These are phyloP conservation scores for Deilephila porcellus DNA, from an alignment of 2,888 invertebrate species.

Conservation along the genomic window DNA sequence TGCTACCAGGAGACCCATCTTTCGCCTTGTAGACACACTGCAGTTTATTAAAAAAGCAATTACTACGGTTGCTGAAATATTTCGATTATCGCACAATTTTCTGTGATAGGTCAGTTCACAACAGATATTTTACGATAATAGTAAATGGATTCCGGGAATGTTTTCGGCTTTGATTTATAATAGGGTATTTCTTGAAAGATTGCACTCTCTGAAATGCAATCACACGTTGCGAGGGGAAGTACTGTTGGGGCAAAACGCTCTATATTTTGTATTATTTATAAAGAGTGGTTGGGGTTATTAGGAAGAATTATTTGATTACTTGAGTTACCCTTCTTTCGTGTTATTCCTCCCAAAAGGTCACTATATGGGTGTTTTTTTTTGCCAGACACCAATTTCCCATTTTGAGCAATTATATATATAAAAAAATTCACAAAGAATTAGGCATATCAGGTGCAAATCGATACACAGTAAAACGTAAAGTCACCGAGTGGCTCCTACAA, in stretches of 20 bases:
- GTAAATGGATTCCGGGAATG: conserved; percentile 28
- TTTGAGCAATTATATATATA: too few relatives aligned
- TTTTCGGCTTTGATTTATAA: conserved; percentile 35
- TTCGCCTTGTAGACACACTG: too few relatives aligned
- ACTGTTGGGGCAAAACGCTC: conserved; percentile 37
- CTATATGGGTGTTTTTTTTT: too few relatives aligned
- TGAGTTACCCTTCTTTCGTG: too few relatives aligned
- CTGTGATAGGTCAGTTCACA: background rate
- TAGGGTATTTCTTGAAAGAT: conserved; percentile 59
- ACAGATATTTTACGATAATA: conserved; percentile 11
- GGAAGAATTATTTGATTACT: too few relatives aligned
- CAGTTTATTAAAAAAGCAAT: background rate
- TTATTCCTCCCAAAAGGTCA: too few relatives aligned
- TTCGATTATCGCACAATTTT: background rate
- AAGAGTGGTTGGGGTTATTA: background rate
- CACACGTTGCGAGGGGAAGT: conserved; percentile 45
- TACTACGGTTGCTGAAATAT: background rate
- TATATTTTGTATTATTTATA: background rate
- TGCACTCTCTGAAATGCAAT: conserved; percentile 61
- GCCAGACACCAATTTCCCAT: too few relatives aligned
- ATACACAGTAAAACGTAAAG: too few relatives aligned
- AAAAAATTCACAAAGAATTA: too few relatives aligned
- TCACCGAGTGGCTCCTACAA: too few relatives aligned
- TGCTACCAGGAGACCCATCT: too few relatives aligned
- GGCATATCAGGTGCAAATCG: too few relatives aligned